These are phyloP conservation scores for Halictus ligatus DNA, from an alignment of 2,888 invertebrate species.

Conservation along the genomic window DNA sequence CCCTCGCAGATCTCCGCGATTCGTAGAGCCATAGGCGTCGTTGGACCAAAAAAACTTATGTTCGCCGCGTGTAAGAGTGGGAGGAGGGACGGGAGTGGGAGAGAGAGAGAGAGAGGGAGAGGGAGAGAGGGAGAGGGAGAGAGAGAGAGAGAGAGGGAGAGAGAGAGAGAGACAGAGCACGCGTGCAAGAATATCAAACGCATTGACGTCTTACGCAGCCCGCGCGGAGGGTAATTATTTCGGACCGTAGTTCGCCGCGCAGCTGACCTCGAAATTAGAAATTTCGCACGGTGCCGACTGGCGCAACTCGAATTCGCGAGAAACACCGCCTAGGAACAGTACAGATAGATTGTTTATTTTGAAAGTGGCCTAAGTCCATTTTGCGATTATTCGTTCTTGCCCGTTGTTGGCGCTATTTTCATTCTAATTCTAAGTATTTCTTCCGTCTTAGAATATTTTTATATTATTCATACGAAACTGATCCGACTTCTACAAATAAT, in stretches of 20 bases:
- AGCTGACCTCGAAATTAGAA: constrained; percentile 71
- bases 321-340: background rate
- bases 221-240: constrained; percentile 73
- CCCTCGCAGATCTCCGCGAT: constrained; percentile 75
- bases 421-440: no score
- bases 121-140: constrained; percentile 47
- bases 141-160: constrained; percentile 30
- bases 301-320: constrained; percentile 54
- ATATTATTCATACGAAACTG: no score
- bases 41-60: constrained; percentile 68
- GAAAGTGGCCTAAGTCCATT: no score
- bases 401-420: no score
- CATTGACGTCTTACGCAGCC: constrained; percentile 76
- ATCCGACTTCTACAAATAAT: no score
- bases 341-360: background rate
- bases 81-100: constrained; percentile 38
- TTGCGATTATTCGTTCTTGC: no score
- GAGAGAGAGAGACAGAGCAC: constrained; percentile 34
- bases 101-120: constrained; percentile 54
- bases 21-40: constrained; percentile 69
- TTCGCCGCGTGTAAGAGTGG: constrained; percentile 44
- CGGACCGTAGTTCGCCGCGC: constrained; percentile 59
- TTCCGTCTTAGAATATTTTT: no score
- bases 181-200: constrained; percentile 67
- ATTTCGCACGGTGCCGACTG: constrained; percentile 54